phyloP scores from a whole-genome alignment of 2,113 vertebrate species.

The Heteronetta atricapilla region DNA sequence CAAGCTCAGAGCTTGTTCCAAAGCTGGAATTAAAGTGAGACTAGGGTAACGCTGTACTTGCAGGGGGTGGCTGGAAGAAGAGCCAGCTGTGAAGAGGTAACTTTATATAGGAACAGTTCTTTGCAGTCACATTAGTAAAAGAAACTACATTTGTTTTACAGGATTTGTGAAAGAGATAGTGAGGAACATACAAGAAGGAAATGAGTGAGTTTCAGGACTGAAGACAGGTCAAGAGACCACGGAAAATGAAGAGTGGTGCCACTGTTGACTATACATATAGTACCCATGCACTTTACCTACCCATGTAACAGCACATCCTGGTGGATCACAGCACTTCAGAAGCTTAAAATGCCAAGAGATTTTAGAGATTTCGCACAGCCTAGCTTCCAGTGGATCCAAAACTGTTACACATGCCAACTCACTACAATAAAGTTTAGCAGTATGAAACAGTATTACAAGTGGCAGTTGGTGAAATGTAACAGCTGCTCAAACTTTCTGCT shows the following conservation, averaged over 20 bases:
- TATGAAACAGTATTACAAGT: constrained; percentile 52
- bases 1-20: constrained; percentile 14
- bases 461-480: constrained; percentile 66
- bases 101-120: background rate
- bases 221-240: background rate
- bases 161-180: background rate
- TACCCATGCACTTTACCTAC: too few relatives aligned
- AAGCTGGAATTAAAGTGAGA: background rate
- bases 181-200: background rate
- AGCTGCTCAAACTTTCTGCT: constrained; percentile 69
- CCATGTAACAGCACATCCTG: background rate
- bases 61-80: background rate
- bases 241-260: background rate
- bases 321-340: constrained; percentile 29
- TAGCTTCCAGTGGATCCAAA: background rate
- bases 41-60: background rate
- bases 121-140: background rate
- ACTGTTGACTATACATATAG: background rate
- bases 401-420: background rate
- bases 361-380: constrained; percentile 11
- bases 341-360: constrained; percentile 15
- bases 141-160: background rate
- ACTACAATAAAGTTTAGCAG: constrained; percentile 30
- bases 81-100: background rate
- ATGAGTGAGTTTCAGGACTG: background rate